Base-by-base conservation (phyloP, 2,888 invertebrate species). In the Pristionchus mayeri region DNA sequence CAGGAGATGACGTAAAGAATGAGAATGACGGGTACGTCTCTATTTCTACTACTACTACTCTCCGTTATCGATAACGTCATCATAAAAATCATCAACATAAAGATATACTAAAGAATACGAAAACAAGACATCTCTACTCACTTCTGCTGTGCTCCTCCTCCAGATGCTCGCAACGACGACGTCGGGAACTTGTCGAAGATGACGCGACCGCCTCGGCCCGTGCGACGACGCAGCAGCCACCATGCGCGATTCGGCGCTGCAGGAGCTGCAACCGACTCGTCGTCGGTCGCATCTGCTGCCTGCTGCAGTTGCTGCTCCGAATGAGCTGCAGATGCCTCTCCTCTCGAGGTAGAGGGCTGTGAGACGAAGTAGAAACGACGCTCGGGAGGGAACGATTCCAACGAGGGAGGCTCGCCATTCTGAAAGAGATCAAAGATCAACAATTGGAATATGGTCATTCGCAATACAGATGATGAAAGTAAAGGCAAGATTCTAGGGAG, bases 121-220 rank as follows among this genome's bases (percentile, higher is more conserved):
- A 50, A 11, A 40, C 50, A 78, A 2, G 9, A 9, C 11, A 9
- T 21, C 0, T 34, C 16, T 11, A 30, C 76, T 18, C 27, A 78
- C 76, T 24, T 78, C 34, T 48, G 50, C 27, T 48, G 30, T 11
- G 30, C 11, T 13, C 30, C 30, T 27, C 34, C 27, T 57, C 57
- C 37, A 37, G 37, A 37, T 16, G 44, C 54, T 24, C 54, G 48
- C 40, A 11, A 7, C 11, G 57, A 34, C 24, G 80, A 27, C 0
- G 37, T 37, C 34, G 57, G 54, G 80, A 57, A 78, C 76, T 88
- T 87, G 63, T 90, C 90, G 50, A 88, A 86, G 57, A 89, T 54
- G 18, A 89, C 85, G 13, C 90, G 86, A 11, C 91, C 91, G 78
- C 90, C 90, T 9, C 91, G 86, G 24, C 90, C 91, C 50, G 88